These are phyloP conservation scores for Diorhabda elongata DNA, from an alignment of 1,140 invertebrate species.

Conservation along the genomic window DNA sequence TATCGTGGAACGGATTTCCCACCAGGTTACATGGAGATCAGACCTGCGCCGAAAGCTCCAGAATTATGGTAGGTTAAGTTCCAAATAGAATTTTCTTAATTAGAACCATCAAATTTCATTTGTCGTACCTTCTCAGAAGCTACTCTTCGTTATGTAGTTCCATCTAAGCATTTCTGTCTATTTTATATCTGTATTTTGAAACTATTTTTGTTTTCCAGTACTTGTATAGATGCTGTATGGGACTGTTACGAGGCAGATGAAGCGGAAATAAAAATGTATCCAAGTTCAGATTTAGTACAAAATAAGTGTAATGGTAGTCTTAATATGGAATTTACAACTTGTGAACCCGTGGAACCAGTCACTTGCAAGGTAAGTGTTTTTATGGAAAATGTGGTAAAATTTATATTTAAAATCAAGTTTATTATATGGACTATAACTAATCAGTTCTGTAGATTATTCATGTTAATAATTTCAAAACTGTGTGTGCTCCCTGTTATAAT, in stretches of 20 bases:
- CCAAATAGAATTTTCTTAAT: too few species aligned
- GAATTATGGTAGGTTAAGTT: slow-evolving; percentile 61
- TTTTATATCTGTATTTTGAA: background rate
- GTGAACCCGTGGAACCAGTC: slow-evolving; percentile 65
- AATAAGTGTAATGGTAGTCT: slow-evolving; percentile 56
- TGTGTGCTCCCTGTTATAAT: too few species aligned
- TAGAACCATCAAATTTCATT: too few species aligned
- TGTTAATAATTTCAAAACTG: too few species aligned
- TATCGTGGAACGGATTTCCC: slow-evolving; percentile 69
- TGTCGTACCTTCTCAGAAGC: too few species aligned
- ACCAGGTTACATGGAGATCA: slow-evolving; percentile 69
- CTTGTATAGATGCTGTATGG: slow-evolving; percentile 73
- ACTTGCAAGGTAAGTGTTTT: slow-evolving; percentile 65
- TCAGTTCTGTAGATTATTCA: too few species aligned
- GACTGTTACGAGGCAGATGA: slow-evolving; percentile 61
- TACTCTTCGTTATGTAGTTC: too few species aligned
- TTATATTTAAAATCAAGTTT: too few species aligned
- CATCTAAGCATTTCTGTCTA: background rate
- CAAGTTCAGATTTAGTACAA: slow-evolving; percentile 56
- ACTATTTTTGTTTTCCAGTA: slow-evolving; percentile 50
- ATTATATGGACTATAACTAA: too few species aligned
- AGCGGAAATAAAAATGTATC: slow-evolving; percentile 60
- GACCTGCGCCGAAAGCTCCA: slow-evolving; percentile 59
- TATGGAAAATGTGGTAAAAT: too few species aligned
- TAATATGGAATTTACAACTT: slow-evolving; percentile 71